phyloP scores from a whole-genome alignment of 1,140 invertebrate genomes.

The Chrysomallon squamiferum region DNA sequence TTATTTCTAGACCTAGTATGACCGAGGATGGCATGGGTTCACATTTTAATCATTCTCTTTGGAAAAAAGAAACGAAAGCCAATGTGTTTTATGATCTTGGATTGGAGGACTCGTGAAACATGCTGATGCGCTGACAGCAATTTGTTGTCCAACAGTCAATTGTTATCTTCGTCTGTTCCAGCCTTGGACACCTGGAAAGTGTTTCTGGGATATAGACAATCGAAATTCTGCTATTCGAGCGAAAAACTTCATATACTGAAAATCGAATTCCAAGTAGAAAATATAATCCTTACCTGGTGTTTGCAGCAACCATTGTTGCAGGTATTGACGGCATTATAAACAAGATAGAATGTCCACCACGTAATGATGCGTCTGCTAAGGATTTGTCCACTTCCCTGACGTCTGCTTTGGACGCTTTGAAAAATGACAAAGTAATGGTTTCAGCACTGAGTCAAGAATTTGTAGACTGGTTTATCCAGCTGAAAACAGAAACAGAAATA shows the following conservation, averaged over 20 bases:
- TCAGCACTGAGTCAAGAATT: neutral
- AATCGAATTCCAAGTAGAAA: too few relatives aligned
- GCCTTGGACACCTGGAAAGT: neutral
- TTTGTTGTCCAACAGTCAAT: neutral
- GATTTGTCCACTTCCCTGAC: neutral
- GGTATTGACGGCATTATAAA: too few relatives aligned
- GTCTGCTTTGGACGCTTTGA: neutral
- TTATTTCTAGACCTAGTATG: too few relatives aligned
- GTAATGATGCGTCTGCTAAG: neutral
- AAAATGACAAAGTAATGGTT: neutral
- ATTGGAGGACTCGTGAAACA: neutral
- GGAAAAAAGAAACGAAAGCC: neutral
- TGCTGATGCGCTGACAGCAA: neutral
- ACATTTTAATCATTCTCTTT: neutral
- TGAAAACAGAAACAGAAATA: too few relatives aligned
- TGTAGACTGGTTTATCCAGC: too few relatives aligned
- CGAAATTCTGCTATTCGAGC: neutral
- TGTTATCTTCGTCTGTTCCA: neutral
- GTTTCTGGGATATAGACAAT: neutral
- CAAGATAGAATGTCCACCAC: too few relatives aligned
- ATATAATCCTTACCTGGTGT: too few relatives aligned
- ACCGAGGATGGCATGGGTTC: neutral
- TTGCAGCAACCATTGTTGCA: too few relatives aligned
- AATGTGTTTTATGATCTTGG: constrained; percentile 2
- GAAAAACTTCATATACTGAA: too few relatives aligned